These are phyloP conservation scores for Dexiosoma caninum DNA, from an alignment of 2,888 invertebrate genomes.

Conservation along the genomic window DNA sequence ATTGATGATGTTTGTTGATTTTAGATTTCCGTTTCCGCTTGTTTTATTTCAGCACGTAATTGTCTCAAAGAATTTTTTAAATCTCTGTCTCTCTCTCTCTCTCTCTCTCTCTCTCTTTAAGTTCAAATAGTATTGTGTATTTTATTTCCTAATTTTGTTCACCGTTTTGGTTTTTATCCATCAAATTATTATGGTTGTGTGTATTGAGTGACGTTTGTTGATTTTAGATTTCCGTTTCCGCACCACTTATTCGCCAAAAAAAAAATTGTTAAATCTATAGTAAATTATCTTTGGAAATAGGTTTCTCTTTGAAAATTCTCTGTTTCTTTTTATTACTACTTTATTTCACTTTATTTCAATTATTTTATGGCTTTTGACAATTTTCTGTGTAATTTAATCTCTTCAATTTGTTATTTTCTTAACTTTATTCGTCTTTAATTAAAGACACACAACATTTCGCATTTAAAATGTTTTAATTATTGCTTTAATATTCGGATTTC, in stretches of 20 bases:
- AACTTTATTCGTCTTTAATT: not conserved
- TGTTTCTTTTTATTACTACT: not conserved
- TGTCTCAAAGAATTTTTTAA: not conserved
- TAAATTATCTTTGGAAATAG: too few relatives aligned
- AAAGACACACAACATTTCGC: not conserved
- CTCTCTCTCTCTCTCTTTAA: too few relatives aligned
- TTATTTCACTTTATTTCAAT: not conserved
- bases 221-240: too few relatives aligned
- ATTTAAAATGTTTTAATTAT: not conserved
- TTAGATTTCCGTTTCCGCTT: not conserved
- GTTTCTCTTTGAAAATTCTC: not conserved
- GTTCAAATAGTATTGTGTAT: too few relatives aligned
- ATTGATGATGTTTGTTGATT: slow-evolving; percentile 24
- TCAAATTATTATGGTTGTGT: too few relatives aligned
- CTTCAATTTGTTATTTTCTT: not conserved
- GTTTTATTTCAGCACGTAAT: not conserved
- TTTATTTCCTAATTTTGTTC: too few relatives aligned
- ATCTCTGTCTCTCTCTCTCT: too few relatives aligned
- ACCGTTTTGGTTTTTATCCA: too few relatives aligned
- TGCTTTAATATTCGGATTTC: not conserved
- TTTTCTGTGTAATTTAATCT: not conserved
- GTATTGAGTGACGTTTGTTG: too few relatives aligned
- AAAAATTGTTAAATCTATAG: too few relatives aligned
- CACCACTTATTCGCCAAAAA: too few relatives aligned
- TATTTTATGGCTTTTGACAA: not conserved